Evolutionary conservation across 1,140 invertebrate genomes (phyloP).

Genomic region (Trachymyrmex cornetzi): DNA sequence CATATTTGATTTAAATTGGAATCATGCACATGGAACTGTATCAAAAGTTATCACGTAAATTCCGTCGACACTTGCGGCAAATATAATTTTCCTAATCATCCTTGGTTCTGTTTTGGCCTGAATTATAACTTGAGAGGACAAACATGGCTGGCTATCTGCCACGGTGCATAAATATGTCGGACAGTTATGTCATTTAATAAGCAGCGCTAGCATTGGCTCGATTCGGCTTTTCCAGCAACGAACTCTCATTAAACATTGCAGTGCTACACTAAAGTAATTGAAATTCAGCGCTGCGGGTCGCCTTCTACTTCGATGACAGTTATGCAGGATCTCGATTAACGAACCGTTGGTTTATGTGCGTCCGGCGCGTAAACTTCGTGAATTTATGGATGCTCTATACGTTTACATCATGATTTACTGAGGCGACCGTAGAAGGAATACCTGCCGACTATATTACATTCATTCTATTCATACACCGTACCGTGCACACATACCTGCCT

Average conservation of each 20-base stretch:
- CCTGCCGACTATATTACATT: constrained; percentile 63
- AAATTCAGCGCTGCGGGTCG: constrained; percentile 54
- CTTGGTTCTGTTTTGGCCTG: background rate
- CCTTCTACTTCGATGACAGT: constrained; percentile 64
- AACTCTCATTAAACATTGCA: constrained; percentile 60
- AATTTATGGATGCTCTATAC: constrained; percentile 62
- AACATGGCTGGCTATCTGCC: constrained; percentile 29
- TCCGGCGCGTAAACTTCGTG: constrained; percentile 60
- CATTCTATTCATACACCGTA: constrained; percentile 54
- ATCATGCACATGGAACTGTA: background rate
- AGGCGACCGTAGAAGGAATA: constrained; percentile 61
- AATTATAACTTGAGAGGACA: constrained; percentile 27
- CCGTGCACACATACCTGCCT: constrained; percentile 13
- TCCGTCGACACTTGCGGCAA: background rate
- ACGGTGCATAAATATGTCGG: constrained; percentile 32
- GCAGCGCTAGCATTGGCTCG: constrained; percentile 28
- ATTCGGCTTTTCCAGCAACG: constrained; percentile 38
- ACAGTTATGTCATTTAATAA: constrained; percentile 31
- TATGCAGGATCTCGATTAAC: constrained; percentile 63
- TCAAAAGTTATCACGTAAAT: constrained; percentile 4
- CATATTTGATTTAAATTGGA: background rate
- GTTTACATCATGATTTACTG: constrained; percentile 63
- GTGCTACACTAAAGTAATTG: constrained; percentile 63
- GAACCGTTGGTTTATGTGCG: constrained; percentile 64
- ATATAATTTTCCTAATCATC: constrained; percentile 17